Percentiles rank a stretch among this genome's conserved stretches.
These are phyloP conservation scores for Caenorhabditis parvicauda DNA, from an alignment of 2,888 invertebrate genomes.

Conservation along the genomic window DNA sequence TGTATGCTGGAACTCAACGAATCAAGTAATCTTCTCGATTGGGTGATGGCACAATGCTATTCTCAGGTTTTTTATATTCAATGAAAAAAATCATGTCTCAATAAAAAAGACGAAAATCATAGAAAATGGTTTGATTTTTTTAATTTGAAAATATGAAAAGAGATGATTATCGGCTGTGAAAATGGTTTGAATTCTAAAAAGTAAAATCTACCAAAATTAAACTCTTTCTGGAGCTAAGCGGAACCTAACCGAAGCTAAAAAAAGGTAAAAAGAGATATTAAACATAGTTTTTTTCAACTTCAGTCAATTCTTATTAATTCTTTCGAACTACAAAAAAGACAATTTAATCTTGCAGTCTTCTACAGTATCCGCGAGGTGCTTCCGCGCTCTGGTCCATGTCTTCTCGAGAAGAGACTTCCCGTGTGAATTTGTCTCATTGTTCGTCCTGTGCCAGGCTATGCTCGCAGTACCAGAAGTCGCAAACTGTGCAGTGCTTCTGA, in stretches of 20 bases:
- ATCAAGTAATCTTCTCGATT: conserved; percentile 85
- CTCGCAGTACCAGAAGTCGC: conserved; percentile 37
- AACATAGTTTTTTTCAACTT: too few relatives aligned
- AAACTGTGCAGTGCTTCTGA: conserved; percentile 80
- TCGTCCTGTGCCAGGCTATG: conserved; percentile 82
- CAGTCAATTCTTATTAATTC: too few relatives aligned
- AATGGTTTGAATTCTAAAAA: too few relatives aligned
- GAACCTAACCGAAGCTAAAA: too few relatives aligned
- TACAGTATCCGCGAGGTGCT: conserved; percentile 87
- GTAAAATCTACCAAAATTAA: too few relatives aligned
- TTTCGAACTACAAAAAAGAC: not conserved
- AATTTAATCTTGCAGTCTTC: conserved; percentile 13
- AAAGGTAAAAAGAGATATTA: too few relatives aligned
- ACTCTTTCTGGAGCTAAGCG: too few relatives aligned
- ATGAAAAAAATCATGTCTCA: too few relatives aligned
- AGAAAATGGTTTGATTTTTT: too few relatives aligned
- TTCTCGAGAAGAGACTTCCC: conserved; percentile 92
- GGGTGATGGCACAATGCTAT: conserved; percentile 96
- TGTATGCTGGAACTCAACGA: conserved; percentile 90
- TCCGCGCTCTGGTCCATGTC: conserved; percentile 88
- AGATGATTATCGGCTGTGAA: too few relatives aligned
- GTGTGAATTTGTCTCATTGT: conserved; percentile 79
- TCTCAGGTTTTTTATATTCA: conserved; percentile 27
- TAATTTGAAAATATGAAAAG: too few relatives aligned
- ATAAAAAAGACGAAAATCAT: too few relatives aligned